Evolutionary conservation across 2,797 vertebrate species (phyloP).

Genomic region (Danio aesculapii): DNA sequence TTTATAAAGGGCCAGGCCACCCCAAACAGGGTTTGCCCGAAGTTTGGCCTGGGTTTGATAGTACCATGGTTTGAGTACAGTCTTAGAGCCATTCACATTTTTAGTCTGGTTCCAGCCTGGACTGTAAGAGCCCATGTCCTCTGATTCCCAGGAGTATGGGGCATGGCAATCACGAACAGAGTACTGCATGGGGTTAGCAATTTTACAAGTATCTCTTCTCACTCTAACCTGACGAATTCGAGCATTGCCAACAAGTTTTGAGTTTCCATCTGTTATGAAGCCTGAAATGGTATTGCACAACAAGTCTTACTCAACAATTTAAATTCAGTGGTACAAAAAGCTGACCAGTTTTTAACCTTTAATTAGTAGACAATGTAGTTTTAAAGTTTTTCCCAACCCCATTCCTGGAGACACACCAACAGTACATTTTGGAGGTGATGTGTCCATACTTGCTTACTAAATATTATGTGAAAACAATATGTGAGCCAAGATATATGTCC

Average conservation of each 20-base stretch:
- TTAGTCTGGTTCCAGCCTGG: slow-evolving; percentile 81
- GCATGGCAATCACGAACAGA: slow-evolving; percentile 78
- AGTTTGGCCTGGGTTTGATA: slow-evolving; percentile 86
- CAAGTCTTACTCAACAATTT: not conserved
- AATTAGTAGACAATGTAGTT: not conserved
- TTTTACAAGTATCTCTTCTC: slow-evolving; percentile 79
- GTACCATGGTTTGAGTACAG: slow-evolving; percentile 79
- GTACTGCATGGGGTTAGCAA: slow-evolving; percentile 73
- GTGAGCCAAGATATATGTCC: too few relatives aligned
- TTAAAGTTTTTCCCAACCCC: too few relatives aligned
- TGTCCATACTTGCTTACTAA: too few relatives aligned
- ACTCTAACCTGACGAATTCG: slow-evolving; percentile 93
- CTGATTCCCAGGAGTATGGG: slow-evolving; percentile 86
- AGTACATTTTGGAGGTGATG: too few relatives aligned
- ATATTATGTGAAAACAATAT: too few relatives aligned
- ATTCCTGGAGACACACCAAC: too few relatives aligned
- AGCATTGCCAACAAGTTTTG: slow-evolving; percentile 90
- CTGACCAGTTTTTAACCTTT: not conserved
- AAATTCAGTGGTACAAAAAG: not conserved
- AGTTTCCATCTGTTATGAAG: slow-evolving; percentile 96
- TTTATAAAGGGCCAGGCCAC: slow-evolving; percentile 84
- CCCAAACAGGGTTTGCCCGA: slow-evolving; percentile 85
- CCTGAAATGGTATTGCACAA: slow-evolving; percentile 73
- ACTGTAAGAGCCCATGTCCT: slow-evolving; percentile 85
- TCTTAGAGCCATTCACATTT: slow-evolving; percentile 66